A percentile compares a stretch with the other conserved stretches of the same genome.
phyloP scores from a whole-genome alignment of 2,888 invertebrate genomes.

The Lepidocyrtoides sp. region DNA sequence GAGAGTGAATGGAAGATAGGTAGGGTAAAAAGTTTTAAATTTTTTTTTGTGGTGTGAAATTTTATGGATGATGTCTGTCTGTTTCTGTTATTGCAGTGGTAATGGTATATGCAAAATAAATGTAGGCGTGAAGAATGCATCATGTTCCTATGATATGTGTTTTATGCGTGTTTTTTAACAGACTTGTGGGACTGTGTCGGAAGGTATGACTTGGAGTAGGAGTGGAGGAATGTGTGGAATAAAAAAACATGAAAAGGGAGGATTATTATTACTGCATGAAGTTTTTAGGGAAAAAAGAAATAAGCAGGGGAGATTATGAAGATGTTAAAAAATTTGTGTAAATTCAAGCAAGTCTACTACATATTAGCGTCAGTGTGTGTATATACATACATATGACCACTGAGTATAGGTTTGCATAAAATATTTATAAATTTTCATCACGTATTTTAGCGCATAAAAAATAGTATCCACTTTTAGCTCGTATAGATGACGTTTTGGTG shows the following conservation, averaged over 20 bases:
- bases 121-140: slow-evolving; percentile 1
- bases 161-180: slow-evolving; percentile 38
- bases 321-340: background rate
- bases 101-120: slow-evolving; percentile 9
- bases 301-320: background rate
- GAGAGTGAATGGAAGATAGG: background rate
- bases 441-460: too few relatives aligned
- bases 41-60: slow-evolving; percentile 7
- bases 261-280: too few relatives aligned
- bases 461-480: too few relatives aligned
- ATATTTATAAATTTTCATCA: background rate
- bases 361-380: background rate
- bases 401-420: background rate
- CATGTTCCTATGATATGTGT: slow-evolving; percentile 23
- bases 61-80: background rate
- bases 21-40: background rate
- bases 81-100: background rate
- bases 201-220: background rate
- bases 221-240: slow-evolving; percentile 3
- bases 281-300: too few relatives aligned
- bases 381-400: background rate
- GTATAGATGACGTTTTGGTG: background rate
- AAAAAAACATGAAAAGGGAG: slow-evolving; percentile 39
- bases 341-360: background rate
- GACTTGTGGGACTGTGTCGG: background rate